A percentile compares a stretch with the other conserved stretches of the same genome.
Evolutionary conservation across 2,888 invertebrate genomes (phyloP).

Genomic region (Spilarctia lutea): DNA sequence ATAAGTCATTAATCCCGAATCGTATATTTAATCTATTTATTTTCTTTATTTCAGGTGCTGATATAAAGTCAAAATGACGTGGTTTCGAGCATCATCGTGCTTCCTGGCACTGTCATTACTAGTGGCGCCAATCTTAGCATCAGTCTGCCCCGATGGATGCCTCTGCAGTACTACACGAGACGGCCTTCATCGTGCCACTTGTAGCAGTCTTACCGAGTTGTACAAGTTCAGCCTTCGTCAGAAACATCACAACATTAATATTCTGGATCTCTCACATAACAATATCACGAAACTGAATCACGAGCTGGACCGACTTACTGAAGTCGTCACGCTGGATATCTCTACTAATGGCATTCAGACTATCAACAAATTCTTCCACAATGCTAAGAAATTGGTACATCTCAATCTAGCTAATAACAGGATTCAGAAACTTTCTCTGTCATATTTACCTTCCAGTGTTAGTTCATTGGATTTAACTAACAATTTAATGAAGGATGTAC

Average conservation of each 20-base stretch:
- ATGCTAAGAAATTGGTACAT: slow-evolving; percentile 87
- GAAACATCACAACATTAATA: slow-evolving; percentile 84
- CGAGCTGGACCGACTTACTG: slow-evolving; percentile 86
- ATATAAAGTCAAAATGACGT: slow-evolving; percentile 69
- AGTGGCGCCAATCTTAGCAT: slow-evolving; percentile 65
- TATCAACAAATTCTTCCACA: slow-evolving; percentile 86
- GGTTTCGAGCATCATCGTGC: slow-evolving; percentile 65
- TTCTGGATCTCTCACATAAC: slow-evolving; percentile 88
- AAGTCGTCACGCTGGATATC: slow-evolving; percentile 88
- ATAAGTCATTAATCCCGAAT: too few species aligned
- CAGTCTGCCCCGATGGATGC: slow-evolving; percentile 84
- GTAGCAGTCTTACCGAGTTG: slow-evolving; percentile 90
- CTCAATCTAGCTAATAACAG: slow-evolving; percentile 88
- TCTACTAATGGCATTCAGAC: slow-evolving; percentile 88
- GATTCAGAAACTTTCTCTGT: slow-evolving; percentile 83
- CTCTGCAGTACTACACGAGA: slow-evolving; percentile 88
- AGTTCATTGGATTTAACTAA: slow-evolving; percentile 88
- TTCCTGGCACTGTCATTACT: slow-evolving; percentile 70
- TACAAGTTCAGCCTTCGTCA: slow-evolving; percentile 87
- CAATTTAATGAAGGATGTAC: slow-evolving; percentile 87
- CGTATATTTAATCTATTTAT: slow-evolving; percentile 17
- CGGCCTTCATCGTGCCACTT: slow-evolving; percentile 88
- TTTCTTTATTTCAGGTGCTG: slow-evolving; percentile 77
- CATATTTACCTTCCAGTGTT: slow-evolving; percentile 86
- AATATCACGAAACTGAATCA: slow-evolving; percentile 86